phyloP scores from a whole-genome alignment of 2,797 vertebrate species.

The Falco biarmicus region DNA sequence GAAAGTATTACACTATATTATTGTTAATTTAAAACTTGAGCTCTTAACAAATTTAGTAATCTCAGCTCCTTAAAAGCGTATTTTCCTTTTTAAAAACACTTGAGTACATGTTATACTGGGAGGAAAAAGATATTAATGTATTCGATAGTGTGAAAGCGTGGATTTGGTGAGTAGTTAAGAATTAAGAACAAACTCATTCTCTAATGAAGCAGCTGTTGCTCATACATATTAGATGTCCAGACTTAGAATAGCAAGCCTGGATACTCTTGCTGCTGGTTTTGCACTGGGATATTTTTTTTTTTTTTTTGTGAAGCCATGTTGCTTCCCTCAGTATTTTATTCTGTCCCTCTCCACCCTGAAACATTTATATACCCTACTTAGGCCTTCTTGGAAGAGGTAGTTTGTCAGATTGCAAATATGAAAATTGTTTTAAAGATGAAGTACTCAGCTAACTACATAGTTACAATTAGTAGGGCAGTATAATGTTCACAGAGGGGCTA shows the following conservation, averaged over 20 bases:
- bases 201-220: not conserved
- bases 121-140: not conserved
- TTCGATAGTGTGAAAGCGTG: not conserved
- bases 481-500: not conserved
- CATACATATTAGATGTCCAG: not conserved
- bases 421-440: not conserved
- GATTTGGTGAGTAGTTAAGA: not conserved
- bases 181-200: not conserved
- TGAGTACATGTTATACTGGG: not conserved
- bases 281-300: too few relatives aligned
- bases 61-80: not conserved
- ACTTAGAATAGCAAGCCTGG: not conserved
- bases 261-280: not conserved
- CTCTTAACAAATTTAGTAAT: not conserved
- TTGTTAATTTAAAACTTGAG: not conserved
- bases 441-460: not conserved
- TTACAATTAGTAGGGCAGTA: not conserved
- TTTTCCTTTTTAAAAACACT: not conserved
- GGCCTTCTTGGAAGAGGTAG: not conserved
- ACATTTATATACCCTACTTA: not conserved
- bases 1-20: not conserved
- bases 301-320: not conserved
- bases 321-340: not conserved
- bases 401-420: not conserved
- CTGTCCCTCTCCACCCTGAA: not conserved